Evolutionary conservation across 2,797 vertebrate genomes (phyloP).

Genomic region (Anguilla pacifica): DNA sequence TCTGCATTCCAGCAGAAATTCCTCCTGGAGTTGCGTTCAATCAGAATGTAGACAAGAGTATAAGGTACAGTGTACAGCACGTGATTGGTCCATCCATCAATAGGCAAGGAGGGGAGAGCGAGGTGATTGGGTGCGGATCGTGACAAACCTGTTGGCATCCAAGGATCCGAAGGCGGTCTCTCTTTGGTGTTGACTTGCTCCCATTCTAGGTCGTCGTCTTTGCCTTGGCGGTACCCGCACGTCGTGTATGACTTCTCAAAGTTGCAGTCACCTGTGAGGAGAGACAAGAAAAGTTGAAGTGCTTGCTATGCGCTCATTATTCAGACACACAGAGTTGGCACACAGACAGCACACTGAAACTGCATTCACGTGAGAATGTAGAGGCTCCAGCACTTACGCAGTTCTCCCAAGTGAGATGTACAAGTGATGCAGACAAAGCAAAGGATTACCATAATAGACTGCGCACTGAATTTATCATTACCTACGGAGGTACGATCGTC

Average conservation of each 20-base stretch:
- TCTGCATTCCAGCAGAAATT: slow-evolving; percentile 14
- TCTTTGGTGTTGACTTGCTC: slow-evolving; percentile 81
- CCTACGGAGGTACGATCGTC: neutral
- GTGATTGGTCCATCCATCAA: slow-evolving; percentile 17
- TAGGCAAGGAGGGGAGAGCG: neutral
- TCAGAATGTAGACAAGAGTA: slow-evolving; percentile 11
- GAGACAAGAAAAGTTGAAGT: slow-evolving; percentile 31
- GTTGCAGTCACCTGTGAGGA: slow-evolving; percentile 77
- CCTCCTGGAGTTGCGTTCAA: neutral
- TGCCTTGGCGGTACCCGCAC: slow-evolving; percentile 86
- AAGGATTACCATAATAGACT: neutral
- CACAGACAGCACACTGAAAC: neutral
- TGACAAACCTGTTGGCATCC: slow-evolving; percentile 85
- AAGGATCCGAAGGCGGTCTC: slow-evolving; percentile 69
- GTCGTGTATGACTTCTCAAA: slow-evolving; percentile 78
- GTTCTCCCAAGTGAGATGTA: neutral
- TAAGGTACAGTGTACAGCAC: neutral
- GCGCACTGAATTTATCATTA: neutral
- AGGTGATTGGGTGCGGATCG: neutral
- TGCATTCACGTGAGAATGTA: neutral
- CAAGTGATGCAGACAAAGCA: slow-evolving; percentile 9
- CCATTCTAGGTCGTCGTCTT: slow-evolving; percentile 91
- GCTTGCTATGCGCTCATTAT: neutral
- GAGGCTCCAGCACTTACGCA: neutral
- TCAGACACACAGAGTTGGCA: neutral